Conservation (phyloP, 2,888 invertebrate species). For the Flexamia atlantica region DNA sequence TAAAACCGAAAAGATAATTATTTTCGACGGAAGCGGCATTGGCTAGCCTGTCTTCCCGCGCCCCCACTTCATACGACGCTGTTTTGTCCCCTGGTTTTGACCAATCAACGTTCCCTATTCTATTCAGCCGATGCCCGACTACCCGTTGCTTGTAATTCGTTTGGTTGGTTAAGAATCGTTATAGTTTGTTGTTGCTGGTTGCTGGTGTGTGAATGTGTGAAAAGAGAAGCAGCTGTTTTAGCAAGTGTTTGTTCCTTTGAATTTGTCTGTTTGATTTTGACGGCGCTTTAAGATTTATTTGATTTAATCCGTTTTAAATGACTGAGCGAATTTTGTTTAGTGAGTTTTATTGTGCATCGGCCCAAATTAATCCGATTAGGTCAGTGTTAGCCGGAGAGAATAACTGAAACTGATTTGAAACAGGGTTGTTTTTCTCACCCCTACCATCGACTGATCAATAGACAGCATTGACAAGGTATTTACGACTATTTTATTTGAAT, state of each 20-base stretch:
- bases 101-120: neutral
- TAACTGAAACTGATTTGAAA: neutral
- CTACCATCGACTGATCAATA: neutral
- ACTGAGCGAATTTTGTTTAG: neutral
- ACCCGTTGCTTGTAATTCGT: neutral
- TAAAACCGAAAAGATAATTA: too few species aligned
- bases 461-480: slow-evolving; percentile 12
- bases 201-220: neutral
- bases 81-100: too few species aligned
- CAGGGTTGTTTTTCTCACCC: slow-evolving; percentile 9
- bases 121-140: neutral
- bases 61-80: neutral
- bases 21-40: neutral
- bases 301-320: neutral
- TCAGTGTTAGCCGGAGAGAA: neutral
- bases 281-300: neutral
- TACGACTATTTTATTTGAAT: neutral
- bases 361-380: neutral
- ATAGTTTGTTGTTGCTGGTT: too few species aligned
- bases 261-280: neutral
- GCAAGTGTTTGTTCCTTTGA: neutral
- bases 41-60: slow-evolving; percentile 7
- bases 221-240: neutral
- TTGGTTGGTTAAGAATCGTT: too few species aligned
- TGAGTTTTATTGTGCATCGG: neutral